A percentile compares a stretch with the other conserved stretches of the same genome.
phyloP scores from a whole-genome alignment of 2,797 vertebrate species.

The Hafferia zeledoni region DNA sequence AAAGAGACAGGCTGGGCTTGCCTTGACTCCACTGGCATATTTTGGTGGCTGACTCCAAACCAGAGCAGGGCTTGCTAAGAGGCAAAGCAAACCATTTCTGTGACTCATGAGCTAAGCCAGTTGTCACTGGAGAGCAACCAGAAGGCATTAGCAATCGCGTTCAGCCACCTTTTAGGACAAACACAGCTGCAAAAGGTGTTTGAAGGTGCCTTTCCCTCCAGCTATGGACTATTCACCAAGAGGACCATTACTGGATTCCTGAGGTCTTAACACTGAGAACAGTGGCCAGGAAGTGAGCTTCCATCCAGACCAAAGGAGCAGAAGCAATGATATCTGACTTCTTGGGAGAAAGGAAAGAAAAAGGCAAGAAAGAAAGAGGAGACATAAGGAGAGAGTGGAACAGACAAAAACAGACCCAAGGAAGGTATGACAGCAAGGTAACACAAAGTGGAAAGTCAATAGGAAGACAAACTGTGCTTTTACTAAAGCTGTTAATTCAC shows the following conservation, averaged over 20 bases:
- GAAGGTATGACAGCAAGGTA: not conserved
- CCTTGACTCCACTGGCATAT: not conserved
- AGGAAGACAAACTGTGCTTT: constrained; percentile 33
- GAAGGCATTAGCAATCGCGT: not conserved
- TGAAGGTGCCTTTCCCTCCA: not conserved
- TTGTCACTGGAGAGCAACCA: not conserved
- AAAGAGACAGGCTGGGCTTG: not conserved
- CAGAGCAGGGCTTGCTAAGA: not conserved
- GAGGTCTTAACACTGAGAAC: not conserved
- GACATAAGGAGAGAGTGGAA: not conserved
- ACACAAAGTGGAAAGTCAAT: not conserved
- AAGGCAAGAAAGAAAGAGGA: not conserved
- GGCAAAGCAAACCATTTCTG: not conserved
- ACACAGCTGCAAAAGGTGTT: not conserved
- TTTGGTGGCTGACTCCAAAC: not conserved
- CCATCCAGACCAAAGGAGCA: not conserved
- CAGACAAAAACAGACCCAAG: not conserved
- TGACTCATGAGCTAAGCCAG: not conserved
- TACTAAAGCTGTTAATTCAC: constrained; percentile 43
- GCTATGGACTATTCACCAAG: not conserved
- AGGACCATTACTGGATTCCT: not conserved
- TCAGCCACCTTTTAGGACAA: not conserved
- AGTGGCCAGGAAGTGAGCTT: not conserved
- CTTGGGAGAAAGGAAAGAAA: not conserved
- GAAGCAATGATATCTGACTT: not conserved